Percentiles rank a stretch among this genome's conserved stretches.
phyloP scores from a whole-genome alignment of 2,113 vertebrate species.

The Clarias macrocephalus region DNA sequence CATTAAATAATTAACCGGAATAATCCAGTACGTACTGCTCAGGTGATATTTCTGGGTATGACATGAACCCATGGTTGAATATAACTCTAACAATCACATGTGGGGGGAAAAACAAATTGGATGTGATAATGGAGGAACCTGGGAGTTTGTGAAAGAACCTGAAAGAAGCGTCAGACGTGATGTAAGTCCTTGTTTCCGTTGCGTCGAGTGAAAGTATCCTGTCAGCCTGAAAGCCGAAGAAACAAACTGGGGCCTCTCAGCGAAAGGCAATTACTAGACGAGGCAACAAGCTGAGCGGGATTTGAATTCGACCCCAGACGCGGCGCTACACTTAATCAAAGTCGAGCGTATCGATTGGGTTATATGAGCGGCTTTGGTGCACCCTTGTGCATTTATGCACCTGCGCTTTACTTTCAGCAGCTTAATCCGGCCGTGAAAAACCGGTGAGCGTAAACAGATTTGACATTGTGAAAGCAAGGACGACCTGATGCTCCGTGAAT shows the following conservation, averaged over 20 bases:
- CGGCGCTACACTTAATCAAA: constrained; percentile 54
- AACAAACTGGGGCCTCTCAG: constrained; percentile 33
- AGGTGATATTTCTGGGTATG: neutral
- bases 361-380: constrained; percentile 36
- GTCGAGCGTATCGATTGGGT: constrained; percentile 46
- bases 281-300: constrained; percentile 44
- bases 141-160: neutral
- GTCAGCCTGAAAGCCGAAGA: constrained; percentile 36
- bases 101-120: neutral
- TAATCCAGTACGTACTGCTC: too few relatives aligned
- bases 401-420: constrained; percentile 32
- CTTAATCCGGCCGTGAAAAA: constrained; percentile 40
- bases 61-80: neutral
- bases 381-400: constrained; percentile 39
- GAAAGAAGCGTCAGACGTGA: neutral
- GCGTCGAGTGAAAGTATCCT: constrained; percentile 16
- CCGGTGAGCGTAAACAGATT: constrained; percentile 41
- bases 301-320: constrained; percentile 50
- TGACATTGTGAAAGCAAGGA: constrained; percentile 36
- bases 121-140: neutral
- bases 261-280: constrained; percentile 44
- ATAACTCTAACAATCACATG: neutral
- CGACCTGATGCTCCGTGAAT: constrained; percentile 38
- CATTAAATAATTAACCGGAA: neutral
- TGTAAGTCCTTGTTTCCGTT: constrained; percentile 1